Evolutionary conservation across 2,888 invertebrate species (phyloP).

Genomic region (Choreutis nemorana): DNA sequence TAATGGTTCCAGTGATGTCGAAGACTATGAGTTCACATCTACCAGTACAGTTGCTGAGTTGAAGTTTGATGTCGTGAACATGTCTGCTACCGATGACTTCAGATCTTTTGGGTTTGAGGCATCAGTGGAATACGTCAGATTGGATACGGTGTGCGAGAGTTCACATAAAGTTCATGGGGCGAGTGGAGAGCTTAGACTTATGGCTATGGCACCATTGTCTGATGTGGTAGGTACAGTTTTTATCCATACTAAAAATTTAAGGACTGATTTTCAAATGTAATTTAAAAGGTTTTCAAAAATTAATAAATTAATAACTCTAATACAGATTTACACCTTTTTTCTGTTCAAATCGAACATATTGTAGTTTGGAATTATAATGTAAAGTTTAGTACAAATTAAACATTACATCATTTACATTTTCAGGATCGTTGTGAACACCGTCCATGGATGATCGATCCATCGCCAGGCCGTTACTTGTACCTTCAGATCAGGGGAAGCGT

Average conservation of each 20-base stretch:
- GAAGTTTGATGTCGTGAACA: slow-evolving; percentile 80
- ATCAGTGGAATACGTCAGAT: slow-evolving; percentile 80
- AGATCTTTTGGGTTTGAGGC: slow-evolving; percentile 86
- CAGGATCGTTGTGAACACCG: slow-evolving; percentile 82
- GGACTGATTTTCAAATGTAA: too few relatives aligned
- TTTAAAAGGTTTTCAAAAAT: too few relatives aligned
- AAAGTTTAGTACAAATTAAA: background rate
- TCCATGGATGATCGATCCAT: slow-evolving; percentile 83
- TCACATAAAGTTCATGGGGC: slow-evolving; percentile 76
- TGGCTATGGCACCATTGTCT: slow-evolving; percentile 48
- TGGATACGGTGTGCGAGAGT: slow-evolving; percentile 73
- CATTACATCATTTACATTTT: slow-evolving; percentile 16
- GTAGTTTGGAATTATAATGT: background rate
- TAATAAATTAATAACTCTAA: background rate
- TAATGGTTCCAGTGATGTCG: slow-evolving; percentile 35
- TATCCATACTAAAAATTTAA: too few relatives aligned
- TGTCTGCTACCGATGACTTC: slow-evolving; percentile 88
- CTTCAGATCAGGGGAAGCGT: slow-evolving; percentile 77
- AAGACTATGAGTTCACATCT: slow-evolving; percentile 77
- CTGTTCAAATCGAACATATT: background rate
- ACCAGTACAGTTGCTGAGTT: slow-evolving; percentile 80
- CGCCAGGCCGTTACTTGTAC: slow-evolving; percentile 78
- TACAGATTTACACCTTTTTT: background rate
- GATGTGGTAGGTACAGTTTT: slow-evolving; percentile 47
- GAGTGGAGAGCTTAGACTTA: slow-evolving; percentile 78